Evolutionary conservation across 2,113 vertebrate species (phyloP), one percentile per base, ranked within the genome.

Genomic region (Syrrhaptes paradoxus): DNA sequence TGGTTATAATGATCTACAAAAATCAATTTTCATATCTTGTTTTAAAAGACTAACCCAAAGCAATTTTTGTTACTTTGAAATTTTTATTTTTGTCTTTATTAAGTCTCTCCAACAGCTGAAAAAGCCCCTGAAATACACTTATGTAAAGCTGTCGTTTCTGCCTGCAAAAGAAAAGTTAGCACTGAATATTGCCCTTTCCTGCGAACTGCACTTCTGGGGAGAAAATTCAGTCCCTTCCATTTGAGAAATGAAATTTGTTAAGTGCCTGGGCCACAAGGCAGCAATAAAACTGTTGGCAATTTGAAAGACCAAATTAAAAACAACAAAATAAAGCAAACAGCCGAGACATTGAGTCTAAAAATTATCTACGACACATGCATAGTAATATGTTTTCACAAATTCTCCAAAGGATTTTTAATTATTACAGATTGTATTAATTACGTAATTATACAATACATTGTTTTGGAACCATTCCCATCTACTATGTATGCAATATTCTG

Each of bases 381-480:
- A 93, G 87, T 58, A 82, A 95, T 96, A 85, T 77, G 88, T 82
- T 95, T 92, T 70, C 63, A 74, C 88, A 88, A 96, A 96, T 82
- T 83, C 97, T 97, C 96, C 90, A 83, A 97, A 97, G 95, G 93
- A 97, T 96, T 95, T 97, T 97, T 96, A 97, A 97, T 97, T 97
- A 97, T 97, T 97, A 96, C 95, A 94, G 95, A 96, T 96, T 94
- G 90, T 97, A 97, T 97, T 97, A 97, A 97, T 96, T 97, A 96
- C 93, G 76, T 79, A 95, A 96, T 97, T 97, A 97, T 85, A 93
- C 94, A 96, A 97, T 96, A 95, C 87, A 96, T 96, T 91, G 89
- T 87, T 96, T 92, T 95, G 96, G 95, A 96, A 73, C 79, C 70
- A 16, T 96, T 95, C 92, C 95, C 76, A 94, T 96, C 90, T 93